Conservation (phyloP, 2,113 vertebrate species). For the Oryzias celebensis region DNA sequence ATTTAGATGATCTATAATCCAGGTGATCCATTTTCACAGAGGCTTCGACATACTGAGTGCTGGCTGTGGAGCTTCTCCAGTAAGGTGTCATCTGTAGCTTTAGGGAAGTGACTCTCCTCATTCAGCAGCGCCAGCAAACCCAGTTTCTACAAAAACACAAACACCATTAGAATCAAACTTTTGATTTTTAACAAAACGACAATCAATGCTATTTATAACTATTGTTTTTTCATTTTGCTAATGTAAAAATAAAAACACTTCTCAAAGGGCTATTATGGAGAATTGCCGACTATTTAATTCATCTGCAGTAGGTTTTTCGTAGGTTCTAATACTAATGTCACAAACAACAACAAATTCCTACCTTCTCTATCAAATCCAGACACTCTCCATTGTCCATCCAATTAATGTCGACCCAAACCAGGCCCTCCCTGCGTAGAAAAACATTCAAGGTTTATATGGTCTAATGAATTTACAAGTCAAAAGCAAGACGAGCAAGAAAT, state of each 20-base stretch:
- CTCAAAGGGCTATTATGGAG: too few relatives aligned
- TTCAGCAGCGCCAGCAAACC: constrained; percentile 94
- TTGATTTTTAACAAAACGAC: too few relatives aligned
- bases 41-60: constrained; percentile 84
- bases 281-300: background rate
- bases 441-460: too few relatives aligned
- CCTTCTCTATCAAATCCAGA: constrained; percentile 97
- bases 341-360: constrained; percentile 35
- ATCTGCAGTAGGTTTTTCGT: too few relatives aligned
- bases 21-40: background rate
- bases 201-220: too few relatives aligned
- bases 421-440: constrained; percentile 84
- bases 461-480: too few relatives aligned
- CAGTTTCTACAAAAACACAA: constrained; percentile 85
- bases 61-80: constrained; percentile 93
- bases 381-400: constrained; percentile 99
- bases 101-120: constrained; percentile 98
- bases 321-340: too few relatives aligned
- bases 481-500: too few relatives aligned
- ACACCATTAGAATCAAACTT: background rate
- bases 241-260: too few relatives aligned
- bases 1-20: too few relatives aligned
- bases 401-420: constrained; percentile 93
- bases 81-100: constrained; percentile 91
- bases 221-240: background rate